Base-by-base conservation (phyloP, 2,113 vertebrate species). In the Cnemophilus loriae region DNA sequence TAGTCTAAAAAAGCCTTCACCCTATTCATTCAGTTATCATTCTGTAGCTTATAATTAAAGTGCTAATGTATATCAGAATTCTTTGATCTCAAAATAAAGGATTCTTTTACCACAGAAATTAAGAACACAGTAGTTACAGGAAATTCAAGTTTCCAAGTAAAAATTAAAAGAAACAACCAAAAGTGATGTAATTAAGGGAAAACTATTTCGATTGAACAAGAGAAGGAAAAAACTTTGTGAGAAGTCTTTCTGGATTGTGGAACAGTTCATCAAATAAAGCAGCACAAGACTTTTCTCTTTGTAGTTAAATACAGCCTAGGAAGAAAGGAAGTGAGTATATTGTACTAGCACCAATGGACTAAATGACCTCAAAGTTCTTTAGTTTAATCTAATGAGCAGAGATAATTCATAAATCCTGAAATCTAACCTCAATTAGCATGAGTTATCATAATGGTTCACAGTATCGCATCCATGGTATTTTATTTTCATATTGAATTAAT, bases 81-180 rank as follows among this genome's bases (percentile, higher is more conserved):
- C 93, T 95, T 91, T 97, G 90, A 97, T 96, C 75, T 93, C 57
- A 90, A 93, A 97, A 95, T 73, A 95, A 96, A 95, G 63, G 61
- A 71, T 59, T 78, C 37, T 78, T 93, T 93, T 50, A 76, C 68
- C 59, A 89, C 73, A 86, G 71, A 96, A 95, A 94, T 81, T 84
- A 95, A 57, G 76, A 94, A 73, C 32, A 68, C 30, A 85, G 55
- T 39, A 78, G 86, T 74, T 71, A 79, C 57, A 87, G 57, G 47
- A 94, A 87, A 93, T 68, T 84, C 61, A 82, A 89, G 47, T 57
- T 94, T 91, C 30, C 67, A 77, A 83, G 55, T 46, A 70, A 90
- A 82, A 94, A 79, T 65, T 78, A 65, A 77, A 95, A 94, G 84
- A 74, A 83, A 80, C 39, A 93, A 95, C 17, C 18, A 55, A 73